These are phyloP conservation scores for Chionodraco myersi DNA, from an alignment of 2,113 vertebrate species.

Conservation along the genomic window DNA sequence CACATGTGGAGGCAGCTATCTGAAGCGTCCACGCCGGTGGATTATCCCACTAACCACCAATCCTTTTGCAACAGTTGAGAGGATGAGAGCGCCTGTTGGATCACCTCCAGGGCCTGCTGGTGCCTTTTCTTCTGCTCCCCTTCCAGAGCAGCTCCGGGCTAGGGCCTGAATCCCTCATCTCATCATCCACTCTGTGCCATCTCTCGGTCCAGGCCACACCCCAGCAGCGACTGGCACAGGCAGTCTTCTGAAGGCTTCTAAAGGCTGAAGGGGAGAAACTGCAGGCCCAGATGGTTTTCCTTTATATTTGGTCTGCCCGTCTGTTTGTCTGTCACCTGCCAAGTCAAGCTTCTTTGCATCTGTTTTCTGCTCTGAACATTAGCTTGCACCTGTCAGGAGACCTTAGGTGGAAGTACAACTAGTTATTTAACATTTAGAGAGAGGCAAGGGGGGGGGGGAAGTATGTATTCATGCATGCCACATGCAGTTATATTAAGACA, in stretches of 20 bases:
- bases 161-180: slow-evolving; percentile 52
- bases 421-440: slow-evolving; percentile 26
- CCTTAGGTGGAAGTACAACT: slow-evolving; percentile 49
- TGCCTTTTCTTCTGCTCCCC: slow-evolving; percentile 63
- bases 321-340: slow-evolving; percentile 29
- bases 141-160: slow-evolving; percentile 61
- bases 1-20: slow-evolving; percentile 79
- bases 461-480: slow-evolving; percentile 38
- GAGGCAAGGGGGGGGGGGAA: background rate
- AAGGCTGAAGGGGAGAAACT: slow-evolving; percentile 34
- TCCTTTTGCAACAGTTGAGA: slow-evolving; percentile 83
- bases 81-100: slow-evolving; percentile 81
- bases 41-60: slow-evolving; percentile 82
- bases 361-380: slow-evolving; percentile 53
- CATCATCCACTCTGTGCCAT: slow-evolving; percentile 55
- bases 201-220: slow-evolving; percentile 52
- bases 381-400: slow-evolving; percentile 37
- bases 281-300: slow-evolving; percentile 51
- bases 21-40: slow-evolving; percentile 74
- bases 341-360: slow-evolving; percentile 36
- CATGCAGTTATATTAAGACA: slow-evolving; percentile 34
- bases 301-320: slow-evolving; percentile 38
- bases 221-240: slow-evolving; percentile 57
- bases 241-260: slow-evolving; percentile 31
- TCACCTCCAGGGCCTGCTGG: slow-evolving; percentile 69